Percentiles rank a stretch among this genome's conserved stretches.
Evolutionary conservation across 2,797 vertebrate species (phyloP).

Genomic region (Mareca penelope): DNA sequence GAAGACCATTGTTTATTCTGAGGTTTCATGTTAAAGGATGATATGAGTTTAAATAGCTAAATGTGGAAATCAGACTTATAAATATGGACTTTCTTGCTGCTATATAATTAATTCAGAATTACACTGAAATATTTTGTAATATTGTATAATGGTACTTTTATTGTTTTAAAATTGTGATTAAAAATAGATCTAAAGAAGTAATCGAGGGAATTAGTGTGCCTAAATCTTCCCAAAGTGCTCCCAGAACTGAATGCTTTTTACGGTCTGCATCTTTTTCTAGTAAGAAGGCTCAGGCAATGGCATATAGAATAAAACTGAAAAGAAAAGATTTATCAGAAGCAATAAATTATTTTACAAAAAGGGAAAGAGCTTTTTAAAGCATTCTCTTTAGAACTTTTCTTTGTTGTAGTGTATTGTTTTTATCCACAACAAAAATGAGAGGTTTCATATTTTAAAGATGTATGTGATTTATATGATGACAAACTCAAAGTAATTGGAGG

Average conservation of each 20-base stretch:
- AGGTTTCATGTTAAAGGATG: neutral
- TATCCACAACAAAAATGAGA: neutral
- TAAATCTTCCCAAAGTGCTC: neutral
- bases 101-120: neutral
- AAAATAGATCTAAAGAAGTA: constrained; percentile 36
- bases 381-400: neutral
- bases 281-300: neutral
- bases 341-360: neutral
- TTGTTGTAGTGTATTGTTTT: neutral
- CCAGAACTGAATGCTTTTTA: neutral
- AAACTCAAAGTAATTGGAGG: neutral
- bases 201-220: neutral
- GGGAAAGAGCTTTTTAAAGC: neutral
- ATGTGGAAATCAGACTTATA: neutral
- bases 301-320: neutral
- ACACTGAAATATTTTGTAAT: neutral
- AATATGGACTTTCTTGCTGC: neutral
- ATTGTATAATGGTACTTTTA: neutral
- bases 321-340: neutral
- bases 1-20: neutral
- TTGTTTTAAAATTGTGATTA: neutral
- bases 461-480: neutral
- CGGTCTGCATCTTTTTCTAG: neutral
- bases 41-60: neutral
- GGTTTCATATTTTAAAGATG: neutral